Percentiles rank a stretch among this genome's conserved stretches.
Evolutionary conservation across 2,888 invertebrate species (phyloP).

Genomic region (Sinelater perroti): DNA sequence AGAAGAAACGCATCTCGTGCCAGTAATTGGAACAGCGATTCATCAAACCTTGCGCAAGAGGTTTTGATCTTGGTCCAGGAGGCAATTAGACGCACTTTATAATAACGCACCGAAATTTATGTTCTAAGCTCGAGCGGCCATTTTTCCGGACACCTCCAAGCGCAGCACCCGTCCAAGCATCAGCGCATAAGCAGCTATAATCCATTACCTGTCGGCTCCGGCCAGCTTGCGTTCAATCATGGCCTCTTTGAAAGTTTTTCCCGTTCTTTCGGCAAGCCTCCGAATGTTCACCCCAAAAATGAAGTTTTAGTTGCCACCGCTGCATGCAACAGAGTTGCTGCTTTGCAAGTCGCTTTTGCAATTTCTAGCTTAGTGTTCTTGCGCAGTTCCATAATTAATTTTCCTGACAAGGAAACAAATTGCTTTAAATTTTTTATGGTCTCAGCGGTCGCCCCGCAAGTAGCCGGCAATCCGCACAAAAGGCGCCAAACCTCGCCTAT

Average conservation of each 20-base stretch:
- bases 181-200: constrained; percentile 24
- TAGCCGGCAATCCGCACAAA: constrained; percentile 37
- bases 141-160: constrained; percentile 27
- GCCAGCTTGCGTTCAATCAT: constrained; percentile 22
- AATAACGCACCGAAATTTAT: constrained; percentile 50
- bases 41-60: constrained; percentile 31
- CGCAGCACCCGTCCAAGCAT: constrained; percentile 11
- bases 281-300: constrained; percentile 20
- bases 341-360: no score
- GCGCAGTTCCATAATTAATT: no score
- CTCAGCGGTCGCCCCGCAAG: constrained; percentile 19
- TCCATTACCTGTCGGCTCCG: constrained; percentile 32
- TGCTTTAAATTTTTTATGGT: background rate
- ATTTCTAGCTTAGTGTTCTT: no score
- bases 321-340: background rate
- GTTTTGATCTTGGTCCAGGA: constrained; percentile 53
- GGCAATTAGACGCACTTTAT: constrained; percentile 53
- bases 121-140: constrained; percentile 28
- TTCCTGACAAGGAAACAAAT: background rate
- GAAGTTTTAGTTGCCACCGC: constrained; percentile 19
- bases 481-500: constrained; percentile 51
- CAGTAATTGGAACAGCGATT: constrained; percentile 30
- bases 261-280: constrained; percentile 18
- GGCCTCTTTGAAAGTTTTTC: constrained; percentile 12
- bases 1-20: constrained; percentile 11